Base-by-base conservation (phyloP, 2,797 vertebrate genomes). In the Molothrus aeneus region DNA sequence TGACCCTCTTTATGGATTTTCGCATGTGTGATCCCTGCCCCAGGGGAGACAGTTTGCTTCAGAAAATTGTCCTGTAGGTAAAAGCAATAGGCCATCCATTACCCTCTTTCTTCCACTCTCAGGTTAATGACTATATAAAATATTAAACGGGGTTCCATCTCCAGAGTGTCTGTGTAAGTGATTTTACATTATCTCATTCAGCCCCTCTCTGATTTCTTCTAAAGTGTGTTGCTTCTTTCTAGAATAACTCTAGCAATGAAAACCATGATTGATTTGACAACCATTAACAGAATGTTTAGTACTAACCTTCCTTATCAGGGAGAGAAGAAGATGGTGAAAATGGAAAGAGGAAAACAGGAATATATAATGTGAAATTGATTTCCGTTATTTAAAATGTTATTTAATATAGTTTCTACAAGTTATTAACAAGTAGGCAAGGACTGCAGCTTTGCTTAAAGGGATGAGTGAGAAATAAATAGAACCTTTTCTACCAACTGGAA, bases 41-140 rank as follows among this genome's bases (percentile, higher is more conserved):
- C 91, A 93, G 88, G 97, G 96, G 97, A 96, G 72, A 89, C 34
- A 71, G 90, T 80, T 96, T 32, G 16, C 89, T 96, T 97, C 86
- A 91, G 95, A 96, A 92, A 79, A 77, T 93, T 60, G 88, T 97
- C 95, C 96, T 78, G 56, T 88, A 95, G 93, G 96, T 95, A 96
- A 97, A 96, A 88, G 93, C 92, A 96, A 88, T 85, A 94, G 90
- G 72, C 88, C 96, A 92, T 97, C 97, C 97, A 97, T 98, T 97
- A 97, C 77, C 53, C 56, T 94, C 87, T 96, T 86, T 51, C 70
- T 97, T 91, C 84, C 63, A 74, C 95, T 97, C 94, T 97, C 94
- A 96, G 96, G 97, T 97, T 98, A 98, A 98, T 97, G 96, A 97
- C 97, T 94, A 64, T 94, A 97, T 98, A 97, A 98, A 98, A 97